Conservation (phyloP, 2,888 invertebrate species). For the Sinotaia quadrata region DNA sequence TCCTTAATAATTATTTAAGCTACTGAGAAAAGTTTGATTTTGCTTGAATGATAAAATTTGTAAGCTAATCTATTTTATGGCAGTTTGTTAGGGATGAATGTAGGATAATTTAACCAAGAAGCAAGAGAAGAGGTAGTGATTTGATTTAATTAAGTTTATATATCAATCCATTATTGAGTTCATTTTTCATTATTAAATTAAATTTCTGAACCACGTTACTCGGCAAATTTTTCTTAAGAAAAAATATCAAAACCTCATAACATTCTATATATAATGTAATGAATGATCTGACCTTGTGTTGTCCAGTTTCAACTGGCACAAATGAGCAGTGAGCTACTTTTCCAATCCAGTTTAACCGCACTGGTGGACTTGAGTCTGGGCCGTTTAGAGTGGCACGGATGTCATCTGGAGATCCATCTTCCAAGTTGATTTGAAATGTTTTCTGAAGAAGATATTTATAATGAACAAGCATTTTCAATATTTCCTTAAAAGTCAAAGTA, state of each 20-base stretch:
- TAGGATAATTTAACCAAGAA: too few relatives aligned
- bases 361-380: slow-evolving; percentile 79
- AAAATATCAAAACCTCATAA: background rate
- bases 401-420: slow-evolving; percentile 79
- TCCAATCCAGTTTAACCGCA: slow-evolving; percentile 77
- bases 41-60: too few relatives aligned
- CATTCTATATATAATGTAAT: background rate
- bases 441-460: slow-evolving; percentile 49
- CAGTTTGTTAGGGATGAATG: too few relatives aligned
- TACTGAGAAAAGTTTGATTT: too few relatives aligned
- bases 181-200: slow-evolving; percentile 41
- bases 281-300: slow-evolving; percentile 81
- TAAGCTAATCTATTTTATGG: too few relatives aligned
- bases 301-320: slow-evolving; percentile 90
- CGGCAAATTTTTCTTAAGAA: background rate
- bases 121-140: too few relatives aligned
- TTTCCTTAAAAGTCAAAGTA: too few relatives aligned
- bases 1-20: too few relatives aligned
- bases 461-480: background rate
- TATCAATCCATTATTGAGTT: too few relatives aligned
- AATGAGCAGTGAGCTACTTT: slow-evolving; percentile 86
- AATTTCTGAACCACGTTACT: too few relatives aligned
- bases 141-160: too few relatives aligned
- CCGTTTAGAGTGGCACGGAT: slow-evolving; percentile 85
- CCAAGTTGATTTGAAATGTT: slow-evolving; percentile 51